Evolutionary conservation across 2,888 invertebrate genomes (phyloP).

Genomic region (Nemurella pictetii): DNA sequence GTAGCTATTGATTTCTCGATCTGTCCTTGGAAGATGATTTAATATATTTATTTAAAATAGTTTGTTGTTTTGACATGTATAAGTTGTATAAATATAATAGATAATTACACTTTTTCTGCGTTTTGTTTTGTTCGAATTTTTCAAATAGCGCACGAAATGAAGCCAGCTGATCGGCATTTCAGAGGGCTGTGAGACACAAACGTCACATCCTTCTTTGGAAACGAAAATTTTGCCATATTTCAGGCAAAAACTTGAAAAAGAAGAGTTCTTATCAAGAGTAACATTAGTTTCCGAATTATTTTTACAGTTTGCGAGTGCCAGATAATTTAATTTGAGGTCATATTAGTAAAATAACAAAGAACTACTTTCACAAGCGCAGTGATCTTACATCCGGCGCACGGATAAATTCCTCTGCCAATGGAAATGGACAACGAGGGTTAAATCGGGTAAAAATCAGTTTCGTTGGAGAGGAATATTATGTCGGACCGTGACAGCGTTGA

Average conservation of each 20-base stretch:
- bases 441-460: conserved; percentile 40
- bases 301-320: background rate
- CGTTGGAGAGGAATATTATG: conserved; percentile 44
- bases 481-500: conserved; percentile 52
- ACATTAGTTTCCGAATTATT: background rate
- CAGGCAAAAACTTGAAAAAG: background rate
- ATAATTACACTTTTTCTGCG: background rate
- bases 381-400: conserved; percentile 42
- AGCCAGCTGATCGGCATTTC: conserved; percentile 8
- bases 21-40: background rate
- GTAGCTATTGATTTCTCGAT: background rate
- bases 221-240: background rate
- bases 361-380: conserved; percentile 37
- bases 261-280: background rate
- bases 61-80: background rate
- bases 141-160: background rate
- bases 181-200: conserved; percentile 15
- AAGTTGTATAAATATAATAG: background rate
- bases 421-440: conserved; percentile 45
- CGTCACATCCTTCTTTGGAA: conserved; percentile 37
- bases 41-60: conserved; percentile 1
- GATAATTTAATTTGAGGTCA: background rate
- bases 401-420: conserved; percentile 41
- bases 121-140: background rate
- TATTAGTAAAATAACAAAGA: conserved; percentile 32